A percentile compares a stretch with the other conserved stretches of the same genome.
These are phyloP conservation scores for Bucco capensis DNA, from an alignment of 2,113 vertebrate species.

Conservation along the genomic window DNA sequence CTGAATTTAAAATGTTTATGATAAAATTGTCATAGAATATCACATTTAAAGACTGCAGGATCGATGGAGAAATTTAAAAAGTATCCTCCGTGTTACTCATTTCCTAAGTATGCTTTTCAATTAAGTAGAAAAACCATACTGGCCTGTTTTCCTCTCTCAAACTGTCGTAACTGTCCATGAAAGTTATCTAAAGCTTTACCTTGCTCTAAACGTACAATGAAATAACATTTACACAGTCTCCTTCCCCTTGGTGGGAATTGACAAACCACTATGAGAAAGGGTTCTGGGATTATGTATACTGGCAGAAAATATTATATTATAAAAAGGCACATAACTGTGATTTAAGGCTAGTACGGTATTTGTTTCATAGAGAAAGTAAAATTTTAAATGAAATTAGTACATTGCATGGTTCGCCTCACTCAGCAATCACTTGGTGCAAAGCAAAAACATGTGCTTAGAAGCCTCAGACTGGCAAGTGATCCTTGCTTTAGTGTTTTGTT, in stretches of 20 bases:
- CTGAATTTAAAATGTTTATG: conserved; percentile 65
- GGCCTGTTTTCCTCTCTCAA: neutral
- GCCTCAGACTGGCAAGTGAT: conserved; percentile 54
- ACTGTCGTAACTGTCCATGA: neutral
- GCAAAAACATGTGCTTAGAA: conserved; percentile 55
- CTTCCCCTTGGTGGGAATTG: neutral
- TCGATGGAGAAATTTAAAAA: conserved; percentile 35
- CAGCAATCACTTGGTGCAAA: conserved; percentile 54
- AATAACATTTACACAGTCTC: conserved; percentile 30
- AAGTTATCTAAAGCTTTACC: conserved; percentile 39
- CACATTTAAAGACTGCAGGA: conserved; percentile 41
- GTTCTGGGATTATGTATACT: conserved; percentile 62
- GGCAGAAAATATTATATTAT: conserved; percentile 59
- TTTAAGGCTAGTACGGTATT: conserved; percentile 82
- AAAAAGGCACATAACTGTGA: conserved; percentile 89
- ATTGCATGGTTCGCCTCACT: conserved; percentile 22
- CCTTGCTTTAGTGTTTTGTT: conserved; percentile 49
- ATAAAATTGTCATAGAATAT: conserved; percentile 60
- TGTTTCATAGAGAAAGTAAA: conserved; percentile 61
- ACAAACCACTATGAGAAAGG: conserved; percentile 34
- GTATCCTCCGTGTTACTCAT: neutral
- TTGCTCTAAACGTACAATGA: conserved; percentile 18
- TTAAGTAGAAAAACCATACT: conserved; percentile 21
- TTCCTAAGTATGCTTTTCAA: neutral
- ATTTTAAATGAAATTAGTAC: conserved; percentile 57